Conservation (phyloP, 2,113 vertebrate genomes). For the Plestiodon gilberti region DNA sequence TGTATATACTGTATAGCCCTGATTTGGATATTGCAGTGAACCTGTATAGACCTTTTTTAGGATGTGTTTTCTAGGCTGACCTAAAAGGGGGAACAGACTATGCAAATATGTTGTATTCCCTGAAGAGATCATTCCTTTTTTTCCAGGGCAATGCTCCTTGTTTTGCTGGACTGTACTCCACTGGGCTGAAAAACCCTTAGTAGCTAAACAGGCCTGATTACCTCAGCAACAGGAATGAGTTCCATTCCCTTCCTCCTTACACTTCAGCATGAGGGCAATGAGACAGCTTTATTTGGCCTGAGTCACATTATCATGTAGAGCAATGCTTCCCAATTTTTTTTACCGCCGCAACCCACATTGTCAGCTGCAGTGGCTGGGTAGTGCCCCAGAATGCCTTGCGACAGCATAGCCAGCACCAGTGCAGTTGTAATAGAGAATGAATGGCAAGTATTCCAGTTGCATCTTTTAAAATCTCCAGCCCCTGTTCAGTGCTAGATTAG, state of each 20-base stretch:
- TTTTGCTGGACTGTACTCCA: background rate
- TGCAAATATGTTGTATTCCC: background rate
- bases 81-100: background rate
- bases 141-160: background rate
- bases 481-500: too few relatives aligned
- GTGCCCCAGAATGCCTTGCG: too few relatives aligned
- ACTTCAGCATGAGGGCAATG: background rate
- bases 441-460: too few relatives aligned
- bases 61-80: background rate
- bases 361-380: too few relatives aligned
- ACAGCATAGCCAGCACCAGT: too few relatives aligned
- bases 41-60: background rate
- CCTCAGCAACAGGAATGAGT: too few relatives aligned
- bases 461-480: too few relatives aligned
- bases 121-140: background rate
- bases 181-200: background rate
- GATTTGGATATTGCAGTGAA: fast-evolving
- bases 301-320: background rate
- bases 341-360: too few relatives aligned
- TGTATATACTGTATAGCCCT: background rate
- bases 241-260: background rate
- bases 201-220: background rate
- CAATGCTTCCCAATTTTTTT: too few relatives aligned
- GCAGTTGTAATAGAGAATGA: too few relatives aligned
- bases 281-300: background rate